These are phyloP conservation scores for Rallus crepitans DNA, from an alignment of 2,797 vertebrate species.

Conservation along the genomic window DNA sequence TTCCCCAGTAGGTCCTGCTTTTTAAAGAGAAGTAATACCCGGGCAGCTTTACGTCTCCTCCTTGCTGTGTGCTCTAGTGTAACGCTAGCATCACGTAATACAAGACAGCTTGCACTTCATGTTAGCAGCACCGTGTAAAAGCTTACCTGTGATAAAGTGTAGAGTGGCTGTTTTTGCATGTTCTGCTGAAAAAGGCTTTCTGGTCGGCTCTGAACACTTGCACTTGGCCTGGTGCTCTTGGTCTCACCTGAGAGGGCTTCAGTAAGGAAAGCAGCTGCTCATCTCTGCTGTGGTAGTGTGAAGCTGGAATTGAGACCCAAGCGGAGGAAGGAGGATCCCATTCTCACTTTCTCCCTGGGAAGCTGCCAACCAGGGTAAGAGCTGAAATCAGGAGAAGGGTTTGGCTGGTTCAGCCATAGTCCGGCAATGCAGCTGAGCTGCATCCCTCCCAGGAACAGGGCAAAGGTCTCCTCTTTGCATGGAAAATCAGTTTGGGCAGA, in stretches of 20 bases:
- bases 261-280: not conserved
- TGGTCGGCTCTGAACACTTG: conserved; percentile 47
- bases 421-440: not conserved
- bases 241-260: not conserved
- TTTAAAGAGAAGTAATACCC: not conserved
- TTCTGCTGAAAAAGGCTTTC: conserved; percentile 64
- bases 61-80: conserved; percentile 20
- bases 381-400: not conserved
- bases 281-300: not conserved
- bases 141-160: conserved; percentile 55
- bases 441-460: not conserved
- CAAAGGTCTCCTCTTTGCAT: not conserved
- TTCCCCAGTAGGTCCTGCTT: conserved; percentile 48
- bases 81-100: not conserved
- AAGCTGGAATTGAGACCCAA: not conserved
- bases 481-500: not conserved
- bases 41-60: conserved; percentile 28
- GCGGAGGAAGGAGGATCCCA: not conserved
- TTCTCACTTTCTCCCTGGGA: not conserved
- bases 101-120: conserved; percentile 40
- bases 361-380: not conserved
- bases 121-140: conserved; percentile 24
- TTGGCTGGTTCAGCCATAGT: not conserved
- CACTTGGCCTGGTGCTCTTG: not conserved
- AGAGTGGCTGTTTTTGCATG: conserved; percentile 66